Conservation (phyloP, 2,797 vertebrate genomes). For the Lithobates sylvaticus region DNA sequence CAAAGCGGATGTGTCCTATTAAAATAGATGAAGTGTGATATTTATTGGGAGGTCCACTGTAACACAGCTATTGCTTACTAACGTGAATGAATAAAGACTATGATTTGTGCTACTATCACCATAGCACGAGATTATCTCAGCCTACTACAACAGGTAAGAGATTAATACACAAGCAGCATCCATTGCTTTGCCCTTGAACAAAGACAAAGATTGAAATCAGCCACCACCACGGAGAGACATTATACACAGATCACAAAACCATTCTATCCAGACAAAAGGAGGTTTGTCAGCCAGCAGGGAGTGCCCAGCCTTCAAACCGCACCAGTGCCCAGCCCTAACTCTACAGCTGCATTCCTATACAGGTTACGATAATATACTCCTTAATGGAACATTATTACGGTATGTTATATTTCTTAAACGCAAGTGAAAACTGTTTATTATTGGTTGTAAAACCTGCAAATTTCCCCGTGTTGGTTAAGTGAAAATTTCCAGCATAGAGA, state of each 20-base stretch:
- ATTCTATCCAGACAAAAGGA: constrained; percentile 18
- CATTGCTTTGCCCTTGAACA: background rate
- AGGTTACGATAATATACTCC: background rate
- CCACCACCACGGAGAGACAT: background rate
- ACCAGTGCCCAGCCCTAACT: constrained; percentile 7
- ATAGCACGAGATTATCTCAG: no score
- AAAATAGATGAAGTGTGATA: no score
- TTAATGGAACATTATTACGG: background rate
- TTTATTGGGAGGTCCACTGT: no score
- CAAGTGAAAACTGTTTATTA: background rate
- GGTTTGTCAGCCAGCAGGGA: constrained; percentile 17
- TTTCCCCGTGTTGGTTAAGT: background rate
- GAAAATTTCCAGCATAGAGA: background rate
- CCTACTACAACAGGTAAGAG: no score
- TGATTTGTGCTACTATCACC: no score
- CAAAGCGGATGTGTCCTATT: no score
- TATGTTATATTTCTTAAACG: background rate
- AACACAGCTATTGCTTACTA: no score
- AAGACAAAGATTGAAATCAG: background rate
- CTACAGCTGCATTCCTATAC: constrained; percentile 4
- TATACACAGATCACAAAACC: background rate
- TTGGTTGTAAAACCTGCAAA: background rate
- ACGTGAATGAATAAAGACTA: no score
- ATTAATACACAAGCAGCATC: no score
- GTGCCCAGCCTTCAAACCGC: constrained; percentile 10